Evolutionary conservation across 2,888 invertebrate species (phyloP).

Genomic region (Agrochola litura): DNA sequence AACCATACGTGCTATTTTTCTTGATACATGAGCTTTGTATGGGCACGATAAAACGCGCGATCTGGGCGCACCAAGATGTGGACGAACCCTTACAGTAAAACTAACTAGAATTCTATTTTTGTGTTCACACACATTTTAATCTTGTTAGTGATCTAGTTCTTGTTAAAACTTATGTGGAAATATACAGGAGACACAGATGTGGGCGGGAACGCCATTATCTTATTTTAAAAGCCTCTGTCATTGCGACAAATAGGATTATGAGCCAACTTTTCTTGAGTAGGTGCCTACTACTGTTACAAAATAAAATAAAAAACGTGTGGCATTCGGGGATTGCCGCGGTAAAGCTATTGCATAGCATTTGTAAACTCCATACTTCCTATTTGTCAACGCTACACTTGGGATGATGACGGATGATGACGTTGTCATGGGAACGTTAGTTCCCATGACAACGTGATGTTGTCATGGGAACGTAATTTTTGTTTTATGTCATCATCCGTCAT

Average conservation of each 20-base stretch:
- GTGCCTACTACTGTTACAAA: neutral
- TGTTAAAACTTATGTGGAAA: slow-evolving; percentile 34
- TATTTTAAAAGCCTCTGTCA: neutral
- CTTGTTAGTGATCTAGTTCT: slow-evolving; percentile 64
- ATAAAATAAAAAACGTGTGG: too few relatives aligned
- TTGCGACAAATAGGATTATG: neutral
- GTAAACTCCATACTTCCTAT: too few relatives aligned
- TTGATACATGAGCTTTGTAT: neutral
- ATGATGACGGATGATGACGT: too few relatives aligned
- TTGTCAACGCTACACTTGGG: too few relatives aligned
- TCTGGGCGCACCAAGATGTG: neutral
- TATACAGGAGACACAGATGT: slow-evolving; percentile 14
- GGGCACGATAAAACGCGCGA: neutral
- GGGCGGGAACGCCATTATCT: neutral
- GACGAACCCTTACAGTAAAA: slow-evolving; percentile 19
- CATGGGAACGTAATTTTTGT: too few relatives aligned
- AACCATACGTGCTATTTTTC: neutral
- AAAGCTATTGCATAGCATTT: too few relatives aligned
- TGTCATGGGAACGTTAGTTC: too few relatives aligned
- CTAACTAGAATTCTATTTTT: slow-evolving; percentile 58
- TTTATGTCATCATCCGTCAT: too few relatives aligned
- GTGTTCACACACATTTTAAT: slow-evolving; percentile 56
- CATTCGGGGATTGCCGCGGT: too few relatives aligned
- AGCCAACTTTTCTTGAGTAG: neutral
- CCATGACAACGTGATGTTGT: too few relatives aligned